These are phyloP conservation scores for Egretta garzetta DNA, from an alignment of 2,113 vertebrate species.

Conservation along the genomic window DNA sequence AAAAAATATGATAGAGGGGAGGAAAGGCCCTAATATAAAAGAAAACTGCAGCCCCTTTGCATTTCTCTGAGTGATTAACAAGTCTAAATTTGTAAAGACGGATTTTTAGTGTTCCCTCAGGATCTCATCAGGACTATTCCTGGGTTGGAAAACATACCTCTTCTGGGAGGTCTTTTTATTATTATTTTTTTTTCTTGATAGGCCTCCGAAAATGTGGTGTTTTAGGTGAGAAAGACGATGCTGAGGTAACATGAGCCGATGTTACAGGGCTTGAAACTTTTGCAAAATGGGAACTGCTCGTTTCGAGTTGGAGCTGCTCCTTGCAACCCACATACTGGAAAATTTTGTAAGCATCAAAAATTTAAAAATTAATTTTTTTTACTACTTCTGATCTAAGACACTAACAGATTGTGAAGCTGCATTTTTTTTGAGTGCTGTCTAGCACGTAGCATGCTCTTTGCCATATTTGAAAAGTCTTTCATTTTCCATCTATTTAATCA, in stretches of 20 bases:
- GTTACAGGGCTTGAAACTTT: not conserved
- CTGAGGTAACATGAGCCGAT: not conserved
- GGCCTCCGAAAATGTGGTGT: too few species aligned
- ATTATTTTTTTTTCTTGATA: not conserved
- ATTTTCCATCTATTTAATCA: not conserved
- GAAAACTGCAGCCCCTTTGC: not conserved
- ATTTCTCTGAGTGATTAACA: not conserved
- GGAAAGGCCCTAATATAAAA: not conserved
- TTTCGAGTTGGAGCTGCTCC: not conserved
- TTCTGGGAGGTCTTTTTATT: not conserved
- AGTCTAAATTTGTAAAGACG: not conserved
- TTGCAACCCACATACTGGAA: not conserved
- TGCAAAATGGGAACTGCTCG: not conserved
- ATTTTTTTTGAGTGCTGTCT: not conserved
- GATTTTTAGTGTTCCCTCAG: not conserved
- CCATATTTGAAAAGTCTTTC: not conserved
- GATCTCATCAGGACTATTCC: not conserved
- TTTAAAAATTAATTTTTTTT: not conserved
- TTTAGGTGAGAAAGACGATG: not conserved
- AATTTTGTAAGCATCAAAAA: not conserved
- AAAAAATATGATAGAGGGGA: not conserved
- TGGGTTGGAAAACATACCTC: not conserved
- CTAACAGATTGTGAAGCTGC: not conserved
- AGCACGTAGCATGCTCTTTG: rapidly evolving
- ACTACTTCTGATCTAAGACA: not conserved